Conservation (phyloP, 2,888 invertebrate genomes). For the Cybosia mesomella region DNA sequence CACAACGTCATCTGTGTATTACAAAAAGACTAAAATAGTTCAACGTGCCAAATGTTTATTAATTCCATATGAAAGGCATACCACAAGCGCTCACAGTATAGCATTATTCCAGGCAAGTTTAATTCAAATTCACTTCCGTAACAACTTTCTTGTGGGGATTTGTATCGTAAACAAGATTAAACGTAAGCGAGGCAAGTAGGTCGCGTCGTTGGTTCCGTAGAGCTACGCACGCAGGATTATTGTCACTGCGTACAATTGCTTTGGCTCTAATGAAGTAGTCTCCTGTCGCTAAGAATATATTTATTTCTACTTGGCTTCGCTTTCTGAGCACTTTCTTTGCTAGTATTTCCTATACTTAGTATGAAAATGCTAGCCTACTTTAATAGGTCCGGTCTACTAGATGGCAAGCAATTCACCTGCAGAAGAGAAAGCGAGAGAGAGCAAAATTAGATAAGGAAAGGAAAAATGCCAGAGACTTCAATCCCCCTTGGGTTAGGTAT, state of each 20-base stretch:
- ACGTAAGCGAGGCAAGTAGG: constrained; percentile 54
- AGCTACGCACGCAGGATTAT: constrained; percentile 62
- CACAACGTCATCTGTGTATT: constrained; percentile 11
- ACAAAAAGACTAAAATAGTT: constrained; percentile 34
- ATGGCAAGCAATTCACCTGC: too few relatives aligned
- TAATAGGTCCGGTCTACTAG: too few relatives aligned
- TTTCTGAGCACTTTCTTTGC: not conserved
- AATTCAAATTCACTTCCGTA: constrained; percentile 61
- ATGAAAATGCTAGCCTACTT: not conserved
- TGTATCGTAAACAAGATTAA: constrained; percentile 73
- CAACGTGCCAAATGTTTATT: constrained; percentile 33
- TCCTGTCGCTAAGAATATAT: constrained; percentile 57
- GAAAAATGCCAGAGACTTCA: too few relatives aligned
- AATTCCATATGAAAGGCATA: constrained; percentile 14
- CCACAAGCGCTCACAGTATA: constrained; percentile 24
- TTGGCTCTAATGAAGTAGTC: constrained; percentile 65
- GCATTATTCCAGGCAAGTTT: constrained; percentile 58
- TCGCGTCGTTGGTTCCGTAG: constrained; percentile 55
- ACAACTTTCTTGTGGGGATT: constrained; percentile 69
- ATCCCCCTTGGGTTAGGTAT: too few relatives aligned
- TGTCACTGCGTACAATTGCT: constrained; percentile 64
- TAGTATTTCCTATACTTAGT: not conserved
- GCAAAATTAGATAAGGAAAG: not conserved
- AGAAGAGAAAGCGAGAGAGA: not conserved
- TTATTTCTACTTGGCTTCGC: constrained; percentile 36